Percentiles rank a stretch among this genome's conserved stretches.
These are phyloP conservation scores for Pollicipes pollicipes DNA, from an alignment of 1,140 invertebrate species.

Conservation along the genomic window DNA sequence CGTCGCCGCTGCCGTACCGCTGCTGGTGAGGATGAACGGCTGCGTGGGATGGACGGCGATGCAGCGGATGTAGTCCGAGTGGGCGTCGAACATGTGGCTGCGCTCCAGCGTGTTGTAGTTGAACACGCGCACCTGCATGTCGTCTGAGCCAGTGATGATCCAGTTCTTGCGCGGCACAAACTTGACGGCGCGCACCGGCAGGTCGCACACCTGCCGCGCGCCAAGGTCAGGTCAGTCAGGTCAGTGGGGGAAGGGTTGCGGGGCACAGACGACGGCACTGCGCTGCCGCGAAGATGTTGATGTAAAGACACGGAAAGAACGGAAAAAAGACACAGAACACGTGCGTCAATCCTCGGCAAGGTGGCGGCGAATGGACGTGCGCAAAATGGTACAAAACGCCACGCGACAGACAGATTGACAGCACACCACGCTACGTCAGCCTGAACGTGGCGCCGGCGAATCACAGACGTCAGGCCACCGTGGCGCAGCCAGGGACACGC, in stretches of 20 bases:
- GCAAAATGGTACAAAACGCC: neutral
- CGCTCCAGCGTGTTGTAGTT: constrained; percentile 98
- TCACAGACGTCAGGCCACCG: too few relatives aligned
- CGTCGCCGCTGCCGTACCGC: constrained; percentile 42
- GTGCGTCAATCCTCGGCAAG: neutral
- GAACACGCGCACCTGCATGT: constrained; percentile 86
- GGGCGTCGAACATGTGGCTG: constrained; percentile 90
- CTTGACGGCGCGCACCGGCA: constrained; percentile 84
- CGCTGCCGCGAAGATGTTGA: neutral
- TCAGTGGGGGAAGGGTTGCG: neutral
- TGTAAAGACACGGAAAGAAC: too few relatives aligned
- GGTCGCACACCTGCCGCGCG: constrained; percentile 61
- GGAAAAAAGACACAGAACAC: constrained; percentile 7
- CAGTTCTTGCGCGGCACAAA: constrained; percentile 97
- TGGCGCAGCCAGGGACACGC: too few relatives aligned
- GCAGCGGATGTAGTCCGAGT: constrained; percentile 92
- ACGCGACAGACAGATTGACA: neutral
- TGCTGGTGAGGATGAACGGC: constrained; percentile 88
- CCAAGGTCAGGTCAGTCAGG: neutral
- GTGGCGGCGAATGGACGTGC: neutral
- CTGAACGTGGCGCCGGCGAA: too few relatives aligned
- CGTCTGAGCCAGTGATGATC: constrained; percentile 94
- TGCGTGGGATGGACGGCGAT: constrained; percentile 95
- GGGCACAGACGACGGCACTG: neutral
- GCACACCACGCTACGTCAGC: too few relatives aligned